These are phyloP conservation scores for Macrocentrus cingulum DNA, from an alignment of 1,140 invertebrate species.

Conservation along the genomic window DNA sequence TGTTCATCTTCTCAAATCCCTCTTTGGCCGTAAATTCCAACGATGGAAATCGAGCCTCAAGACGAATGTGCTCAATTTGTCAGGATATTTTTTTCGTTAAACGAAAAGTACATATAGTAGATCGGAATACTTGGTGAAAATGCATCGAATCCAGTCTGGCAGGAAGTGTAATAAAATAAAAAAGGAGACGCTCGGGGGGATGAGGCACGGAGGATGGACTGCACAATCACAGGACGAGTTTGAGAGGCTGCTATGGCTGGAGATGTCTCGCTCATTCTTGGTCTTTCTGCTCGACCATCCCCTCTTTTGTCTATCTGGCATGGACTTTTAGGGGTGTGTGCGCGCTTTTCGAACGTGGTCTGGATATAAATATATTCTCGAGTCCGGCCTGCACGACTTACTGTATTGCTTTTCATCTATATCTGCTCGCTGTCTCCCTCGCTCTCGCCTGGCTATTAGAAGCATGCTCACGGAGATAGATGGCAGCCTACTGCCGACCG, in stretches of 20 bases:
- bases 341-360: conserved; percentile 40
- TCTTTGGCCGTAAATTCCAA: neutral
- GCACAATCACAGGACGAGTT: neutral
- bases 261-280: conserved; percentile 3
- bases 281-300: neutral
- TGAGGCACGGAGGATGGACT: neutral
- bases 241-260: neutral
- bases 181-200: neutral
- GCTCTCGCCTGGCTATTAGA: conserved; percentile 5
- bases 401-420: too few relatives aligned
- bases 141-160: neutral
- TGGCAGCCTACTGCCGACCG: conserved; percentile 30
- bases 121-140: neutral
- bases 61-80: conserved; percentile 2
- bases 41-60: neutral
- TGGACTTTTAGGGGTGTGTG: conserved; percentile 14
- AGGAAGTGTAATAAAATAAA: conserved; percentile 5
- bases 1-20: neutral
- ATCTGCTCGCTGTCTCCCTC: too few relatives aligned
- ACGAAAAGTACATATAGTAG: neutral
- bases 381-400: conserved; percentile 16
- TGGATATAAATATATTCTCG: conserved; percentile 44
- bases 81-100: neutral
- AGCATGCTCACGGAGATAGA: conserved; percentile 31
- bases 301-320: conserved; percentile 15